These are phyloP conservation scores for Aplodontia rufa DNA, from an alignment of 2,113 vertebrate genomes.

Conservation along the genomic window DNA sequence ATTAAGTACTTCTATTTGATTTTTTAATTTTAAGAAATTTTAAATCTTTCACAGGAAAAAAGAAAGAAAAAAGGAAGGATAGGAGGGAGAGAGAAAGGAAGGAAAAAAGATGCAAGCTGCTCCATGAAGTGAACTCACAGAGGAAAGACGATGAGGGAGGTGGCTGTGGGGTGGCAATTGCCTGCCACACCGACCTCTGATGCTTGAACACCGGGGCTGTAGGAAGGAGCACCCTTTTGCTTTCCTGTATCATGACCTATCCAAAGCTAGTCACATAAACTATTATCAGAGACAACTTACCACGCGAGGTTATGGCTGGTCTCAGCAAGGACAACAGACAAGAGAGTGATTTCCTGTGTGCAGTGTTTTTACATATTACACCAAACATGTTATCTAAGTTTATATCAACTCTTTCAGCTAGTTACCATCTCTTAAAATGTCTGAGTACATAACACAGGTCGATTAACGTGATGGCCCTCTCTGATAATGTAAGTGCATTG, in stretches of 20 bases:
- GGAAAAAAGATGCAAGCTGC: not conserved
- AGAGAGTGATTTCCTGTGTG: not conserved
- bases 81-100: too few species aligned
- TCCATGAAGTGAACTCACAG: not conserved
- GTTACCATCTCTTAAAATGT: not conserved
- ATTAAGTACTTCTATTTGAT: not conserved
- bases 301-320: not conserved
- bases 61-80: not conserved
- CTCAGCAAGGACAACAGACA: not conserved
- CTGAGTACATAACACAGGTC: not conserved
- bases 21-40: not conserved
- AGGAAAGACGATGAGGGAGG: not conserved
- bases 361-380: not conserved
- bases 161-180: accelerated
- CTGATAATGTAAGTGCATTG: not conserved
- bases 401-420: not conserved
- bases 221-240: not conserved
- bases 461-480: not conserved
- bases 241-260: not conserved
- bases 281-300: not conserved
- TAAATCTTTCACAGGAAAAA: not conserved
- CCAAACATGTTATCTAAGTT: not conserved
- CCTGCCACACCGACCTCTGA: not conserved
- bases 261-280: not conserved
- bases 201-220: not conserved